A percentile compares a stretch with the other conserved stretches of the same genome.
These are phyloP conservation scores for Coracopsis vasa DNA, from an alignment of 2,113 vertebrate genomes.

Conservation along the genomic window DNA sequence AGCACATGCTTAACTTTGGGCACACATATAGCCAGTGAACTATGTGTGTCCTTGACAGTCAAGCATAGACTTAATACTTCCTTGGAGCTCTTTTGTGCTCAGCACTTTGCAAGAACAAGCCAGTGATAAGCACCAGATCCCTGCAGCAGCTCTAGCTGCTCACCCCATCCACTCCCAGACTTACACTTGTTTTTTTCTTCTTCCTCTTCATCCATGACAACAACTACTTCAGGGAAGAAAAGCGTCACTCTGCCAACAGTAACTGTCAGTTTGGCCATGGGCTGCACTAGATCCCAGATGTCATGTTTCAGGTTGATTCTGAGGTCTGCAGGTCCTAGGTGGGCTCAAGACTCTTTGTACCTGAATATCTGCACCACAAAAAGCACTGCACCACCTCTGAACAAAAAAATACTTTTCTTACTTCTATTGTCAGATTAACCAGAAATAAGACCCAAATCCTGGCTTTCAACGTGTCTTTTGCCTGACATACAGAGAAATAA, in stretches of 20 bases:
- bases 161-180: background rate
- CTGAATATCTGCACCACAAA: rapidly evolving
- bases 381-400: background rate
- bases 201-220: background rate
- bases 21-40: constrained; percentile 47
- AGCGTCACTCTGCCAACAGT: background rate
- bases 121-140: background rate
- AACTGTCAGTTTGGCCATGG: background rate
- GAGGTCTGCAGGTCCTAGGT: background rate
- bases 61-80: background rate
- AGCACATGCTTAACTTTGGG: constrained; percentile 56
- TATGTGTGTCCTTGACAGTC: constrained; percentile 43
- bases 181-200: background rate
- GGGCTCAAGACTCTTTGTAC: background rate
- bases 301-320: background rate
- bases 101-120: background rate
- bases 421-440: background rate
- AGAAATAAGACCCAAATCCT: background rate
- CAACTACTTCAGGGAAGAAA: background rate
- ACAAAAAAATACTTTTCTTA: background rate
- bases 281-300: background rate
- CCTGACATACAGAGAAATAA: background rate
- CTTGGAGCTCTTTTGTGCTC: constrained; percentile 12
- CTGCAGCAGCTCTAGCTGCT: background rate
- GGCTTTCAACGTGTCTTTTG: background rate